phyloP scores from a whole-genome alignment of 2,888 invertebrate species.

The Caenorhabditis becei region DNA sequence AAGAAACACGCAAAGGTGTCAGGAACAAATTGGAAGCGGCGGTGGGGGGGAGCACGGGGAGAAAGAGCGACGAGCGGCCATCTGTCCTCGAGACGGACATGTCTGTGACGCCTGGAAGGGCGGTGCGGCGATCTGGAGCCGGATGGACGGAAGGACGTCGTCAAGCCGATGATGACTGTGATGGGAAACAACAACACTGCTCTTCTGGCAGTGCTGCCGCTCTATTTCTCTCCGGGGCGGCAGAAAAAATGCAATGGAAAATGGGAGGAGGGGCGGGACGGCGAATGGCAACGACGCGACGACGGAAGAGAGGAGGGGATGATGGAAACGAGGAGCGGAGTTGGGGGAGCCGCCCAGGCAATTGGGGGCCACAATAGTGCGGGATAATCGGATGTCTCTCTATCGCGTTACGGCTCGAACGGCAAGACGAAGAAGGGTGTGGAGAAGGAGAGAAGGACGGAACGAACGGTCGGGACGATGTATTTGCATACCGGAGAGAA shows the following conservation, averaged over 20 bases:
- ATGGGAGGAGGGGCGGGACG: slow-evolving; percentile 21
- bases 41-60: background rate
- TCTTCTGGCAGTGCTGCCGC: slow-evolving; percentile 14
- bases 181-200: slow-evolving; percentile 42
- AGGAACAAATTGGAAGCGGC: slow-evolving; percentile 40
- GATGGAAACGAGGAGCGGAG: slow-evolving; percentile 13
- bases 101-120: slow-evolving; percentile 22
- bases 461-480: background rate
- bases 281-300: slow-evolving; percentile 25
- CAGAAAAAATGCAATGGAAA: slow-evolving; percentile 11
- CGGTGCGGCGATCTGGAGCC: slow-evolving; percentile 12
- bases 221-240: too few species aligned
- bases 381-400: slow-evolving; percentile 58
- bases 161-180: slow-evolving; percentile 28
- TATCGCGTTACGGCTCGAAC: slow-evolving; percentile 24
- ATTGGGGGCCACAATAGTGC: slow-evolving; percentile 44
- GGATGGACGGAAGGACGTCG: slow-evolving; percentile 15
- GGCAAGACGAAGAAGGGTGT: slow-evolving; percentile 10
- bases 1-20: slow-evolving; percentile 38
- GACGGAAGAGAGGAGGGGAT: slow-evolving; percentile 14
- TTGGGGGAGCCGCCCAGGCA: slow-evolving; percentile 34
- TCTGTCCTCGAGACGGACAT: slow-evolving; percentile 36
- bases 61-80: slow-evolving; percentile 32
- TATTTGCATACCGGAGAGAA: slow-evolving; percentile 40
- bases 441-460: slow-evolving; percentile 15